These are phyloP conservation scores for Physeter macrocephalus DNA, from an alignment of 2,113 vertebrate species.

Conservation along the genomic window DNA sequence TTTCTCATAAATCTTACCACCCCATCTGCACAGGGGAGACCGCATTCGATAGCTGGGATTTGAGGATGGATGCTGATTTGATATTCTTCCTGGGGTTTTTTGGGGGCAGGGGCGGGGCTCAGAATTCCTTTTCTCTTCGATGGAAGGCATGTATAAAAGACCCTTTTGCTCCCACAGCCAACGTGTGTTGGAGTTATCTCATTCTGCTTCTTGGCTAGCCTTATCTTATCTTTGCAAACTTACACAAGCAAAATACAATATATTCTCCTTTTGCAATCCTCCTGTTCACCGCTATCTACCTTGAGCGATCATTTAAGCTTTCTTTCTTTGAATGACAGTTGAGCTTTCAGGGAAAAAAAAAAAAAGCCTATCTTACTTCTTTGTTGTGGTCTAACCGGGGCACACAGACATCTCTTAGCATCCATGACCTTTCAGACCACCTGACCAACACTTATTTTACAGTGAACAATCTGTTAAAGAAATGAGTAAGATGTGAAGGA, in stretches of 20 bases:
- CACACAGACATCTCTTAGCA: not conserved
- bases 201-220: not conserved
- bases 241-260: not conserved
- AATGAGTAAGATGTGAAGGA: accelerated
- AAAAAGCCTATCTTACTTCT: not conserved
- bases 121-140: not conserved
- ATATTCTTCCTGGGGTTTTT: too few species aligned
- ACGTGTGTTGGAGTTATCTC: not conserved
- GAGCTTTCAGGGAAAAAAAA: not conserved
- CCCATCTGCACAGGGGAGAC: not conserved
- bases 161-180: not conserved
- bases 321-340: not conserved
- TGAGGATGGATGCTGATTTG: accelerated
- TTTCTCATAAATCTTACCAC: not conserved
- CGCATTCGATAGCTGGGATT: accelerated
- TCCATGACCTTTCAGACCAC: not conserved
- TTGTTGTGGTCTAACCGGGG: too few species aligned
- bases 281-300: not conserved
- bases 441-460: accelerated
- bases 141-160: not conserved
- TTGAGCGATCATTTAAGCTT: not conserved
- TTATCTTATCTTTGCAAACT: not conserved
- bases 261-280: too few species aligned
- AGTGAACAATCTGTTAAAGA: accelerated
- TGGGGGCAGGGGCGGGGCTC: accelerated